A percentile compares a stretch with the other conserved stretches of the same genome.
Conservation (phyloP, 2,113 vertebrate species). For the Ciconia maguari region DNA sequence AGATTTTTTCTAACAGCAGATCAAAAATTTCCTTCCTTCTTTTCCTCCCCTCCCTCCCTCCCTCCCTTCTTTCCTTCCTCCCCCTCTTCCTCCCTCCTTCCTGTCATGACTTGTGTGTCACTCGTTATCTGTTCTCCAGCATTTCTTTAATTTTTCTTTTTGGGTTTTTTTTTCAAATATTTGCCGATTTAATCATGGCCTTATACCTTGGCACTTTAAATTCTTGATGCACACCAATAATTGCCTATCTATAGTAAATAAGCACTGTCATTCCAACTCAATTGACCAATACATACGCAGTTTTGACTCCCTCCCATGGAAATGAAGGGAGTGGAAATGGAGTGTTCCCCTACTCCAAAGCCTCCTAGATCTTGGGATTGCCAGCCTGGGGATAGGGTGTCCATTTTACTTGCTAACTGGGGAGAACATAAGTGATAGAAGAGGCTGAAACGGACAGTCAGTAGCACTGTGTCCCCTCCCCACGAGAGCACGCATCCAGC, state of each 20-base stretch:
- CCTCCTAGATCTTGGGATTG: not conserved
- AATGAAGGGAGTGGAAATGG: not conserved
- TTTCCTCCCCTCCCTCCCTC: not conserved
- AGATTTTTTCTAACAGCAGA: not conserved
- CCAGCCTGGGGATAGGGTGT: not conserved
- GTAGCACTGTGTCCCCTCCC: not conserved
- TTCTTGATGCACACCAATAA: not conserved
- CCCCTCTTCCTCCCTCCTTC: not conserved
- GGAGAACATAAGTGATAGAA: not conserved
- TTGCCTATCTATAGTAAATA: not conserved
- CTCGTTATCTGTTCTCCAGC: not conserved
- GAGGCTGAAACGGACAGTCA: not conserved
- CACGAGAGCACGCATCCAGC: not conserved
- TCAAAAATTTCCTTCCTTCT: not conserved
- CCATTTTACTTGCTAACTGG: not conserved
- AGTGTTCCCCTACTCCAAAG: not conserved
- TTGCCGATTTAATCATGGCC: not conserved
- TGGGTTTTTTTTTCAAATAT: rapidly evolving
- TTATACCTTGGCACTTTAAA: not conserved
- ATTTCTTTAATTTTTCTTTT: not conserved
- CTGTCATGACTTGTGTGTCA: not conserved
- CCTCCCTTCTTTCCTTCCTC: not conserved
- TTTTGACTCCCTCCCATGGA: not conserved
- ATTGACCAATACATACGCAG: not conserved
- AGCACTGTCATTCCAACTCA: not conserved